Conservation (phyloP, 2,113 vertebrate genomes). For the Aspidoscelis tigris region DNA sequence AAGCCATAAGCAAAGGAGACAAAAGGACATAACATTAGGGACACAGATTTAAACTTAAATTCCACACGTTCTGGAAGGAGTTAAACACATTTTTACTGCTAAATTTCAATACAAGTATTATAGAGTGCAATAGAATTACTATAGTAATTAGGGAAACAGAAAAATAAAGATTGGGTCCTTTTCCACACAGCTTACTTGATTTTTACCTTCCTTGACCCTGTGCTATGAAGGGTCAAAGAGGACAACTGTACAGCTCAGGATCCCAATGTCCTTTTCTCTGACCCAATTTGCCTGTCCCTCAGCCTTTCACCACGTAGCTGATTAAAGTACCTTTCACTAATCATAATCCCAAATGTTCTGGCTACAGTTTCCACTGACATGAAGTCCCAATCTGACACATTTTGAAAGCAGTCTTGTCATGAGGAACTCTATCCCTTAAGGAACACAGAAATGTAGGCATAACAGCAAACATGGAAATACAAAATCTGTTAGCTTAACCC, state of each 20-base stretch:
- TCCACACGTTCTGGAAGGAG: not conserved
- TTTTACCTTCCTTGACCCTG: not conserved
- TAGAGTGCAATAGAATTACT: no score
- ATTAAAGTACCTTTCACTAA: conserved; percentile 12
- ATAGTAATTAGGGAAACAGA: no score
- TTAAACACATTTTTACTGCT: not conserved
- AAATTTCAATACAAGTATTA: not conserved
- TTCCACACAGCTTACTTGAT: not conserved
- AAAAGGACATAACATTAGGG: not conserved
- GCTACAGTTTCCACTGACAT: not conserved
- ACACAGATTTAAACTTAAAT: not conserved
- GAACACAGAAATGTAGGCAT: not conserved
- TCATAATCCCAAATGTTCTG: conserved; percentile 23
- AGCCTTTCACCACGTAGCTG: not conserved
- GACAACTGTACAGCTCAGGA: not conserved
- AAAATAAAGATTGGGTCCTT: not conserved
- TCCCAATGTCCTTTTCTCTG: not conserved
- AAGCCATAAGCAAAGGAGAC: not conserved
- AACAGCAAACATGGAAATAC: not conserved
- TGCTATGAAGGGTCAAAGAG: not conserved
- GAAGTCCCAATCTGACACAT: conserved; percentile 9
- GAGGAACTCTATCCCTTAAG: not conserved
- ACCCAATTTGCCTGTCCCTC: conserved; percentile 8
- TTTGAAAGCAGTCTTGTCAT: conserved; percentile 15
- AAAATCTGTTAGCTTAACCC: not conserved